Conservation (phyloP, 2,888 invertebrate species). For the Clivina fossor region DNA sequence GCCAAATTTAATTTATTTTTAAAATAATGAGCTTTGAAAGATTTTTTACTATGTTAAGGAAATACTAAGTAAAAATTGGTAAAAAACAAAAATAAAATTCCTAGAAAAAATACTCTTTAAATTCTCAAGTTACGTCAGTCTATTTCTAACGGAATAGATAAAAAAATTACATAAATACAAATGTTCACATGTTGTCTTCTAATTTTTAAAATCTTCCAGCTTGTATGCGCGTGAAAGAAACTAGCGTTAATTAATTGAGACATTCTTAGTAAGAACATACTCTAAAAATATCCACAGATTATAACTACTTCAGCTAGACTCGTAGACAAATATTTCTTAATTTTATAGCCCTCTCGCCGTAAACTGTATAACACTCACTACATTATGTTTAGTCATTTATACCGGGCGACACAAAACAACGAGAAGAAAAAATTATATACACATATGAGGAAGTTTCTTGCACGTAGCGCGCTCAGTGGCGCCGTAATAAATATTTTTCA, state of each 20-base stretch:
- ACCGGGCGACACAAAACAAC: constrained; percentile 1
- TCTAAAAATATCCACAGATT: constrained; percentile 20
- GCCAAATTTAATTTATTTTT: too few species aligned
- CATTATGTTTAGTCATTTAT: too few species aligned
- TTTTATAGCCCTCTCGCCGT: background rate
- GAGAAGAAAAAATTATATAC: constrained; percentile 1
- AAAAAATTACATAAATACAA: too few species aligned
- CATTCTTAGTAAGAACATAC: constrained; percentile 6
- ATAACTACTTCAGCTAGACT: constrained; percentile 1
- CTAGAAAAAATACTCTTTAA: constrained; percentile 2
- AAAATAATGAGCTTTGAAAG: too few species aligned
- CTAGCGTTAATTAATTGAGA: constrained; percentile 26
- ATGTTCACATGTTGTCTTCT: constrained; percentile 18
- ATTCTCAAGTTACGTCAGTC: too few species aligned
- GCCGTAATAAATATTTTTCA: constrained; percentile 2
- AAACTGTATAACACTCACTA: too few species aligned
- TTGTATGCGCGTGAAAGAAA: constrained; percentile 10
- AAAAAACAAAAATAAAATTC: background rate
- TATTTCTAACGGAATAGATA: too few species aligned
- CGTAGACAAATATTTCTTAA: background rate
- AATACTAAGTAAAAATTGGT: background rate
- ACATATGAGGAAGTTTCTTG: constrained; percentile 12
- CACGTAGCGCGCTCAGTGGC: constrained; percentile 1
- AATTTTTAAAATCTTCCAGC: constrained; percentile 10
- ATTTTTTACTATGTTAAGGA: too few species aligned